These are phyloP conservation scores for Heteromormyrus szaboi DNA, from an alignment of 2,797 vertebrate species.

Conservation along the genomic window DNA sequence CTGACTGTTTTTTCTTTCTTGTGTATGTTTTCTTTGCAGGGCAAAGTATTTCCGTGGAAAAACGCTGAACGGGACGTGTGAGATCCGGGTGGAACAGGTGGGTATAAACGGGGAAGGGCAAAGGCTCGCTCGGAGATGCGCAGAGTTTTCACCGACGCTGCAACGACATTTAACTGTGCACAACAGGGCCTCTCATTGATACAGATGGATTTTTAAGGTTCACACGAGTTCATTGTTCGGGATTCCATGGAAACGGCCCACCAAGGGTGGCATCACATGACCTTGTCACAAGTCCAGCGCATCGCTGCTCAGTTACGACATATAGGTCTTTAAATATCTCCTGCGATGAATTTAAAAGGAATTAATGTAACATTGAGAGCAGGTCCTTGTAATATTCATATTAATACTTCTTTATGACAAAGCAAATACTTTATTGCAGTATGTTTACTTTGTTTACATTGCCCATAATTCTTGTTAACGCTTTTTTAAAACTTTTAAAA, in stretches of 20 bases:
- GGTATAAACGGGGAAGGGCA: constrained; percentile 28
- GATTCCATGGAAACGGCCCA: neutral
- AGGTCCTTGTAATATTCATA: neutral
- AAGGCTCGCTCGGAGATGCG: neutral
- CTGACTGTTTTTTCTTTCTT: constrained; percentile 4
- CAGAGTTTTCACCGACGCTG: neutral
- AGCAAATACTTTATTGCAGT: neutral
- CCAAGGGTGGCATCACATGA: neutral
- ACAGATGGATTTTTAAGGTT: neutral
- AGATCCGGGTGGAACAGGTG: constrained; percentile 95
- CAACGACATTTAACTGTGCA: neutral
- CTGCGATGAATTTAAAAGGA: neutral
- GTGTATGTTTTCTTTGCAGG: constrained; percentile 59
- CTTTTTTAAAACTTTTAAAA: neutral
- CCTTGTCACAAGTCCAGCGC: neutral
- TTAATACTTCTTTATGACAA: neutral
- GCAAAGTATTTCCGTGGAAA: constrained; percentile 87
- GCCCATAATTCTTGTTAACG: neutral
- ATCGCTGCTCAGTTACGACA: neutral
- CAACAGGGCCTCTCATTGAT: neutral
- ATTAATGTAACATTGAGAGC: neutral
- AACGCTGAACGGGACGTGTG: constrained; percentile 86
- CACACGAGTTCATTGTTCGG: neutral
- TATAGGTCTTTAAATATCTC: neutral
- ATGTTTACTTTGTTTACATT: neutral